Evolutionary conservation across 2,888 invertebrate genomes (phyloP), one percentile per base, ranked within the genome.

Genomic region (Melanchra persicariae): DNA sequence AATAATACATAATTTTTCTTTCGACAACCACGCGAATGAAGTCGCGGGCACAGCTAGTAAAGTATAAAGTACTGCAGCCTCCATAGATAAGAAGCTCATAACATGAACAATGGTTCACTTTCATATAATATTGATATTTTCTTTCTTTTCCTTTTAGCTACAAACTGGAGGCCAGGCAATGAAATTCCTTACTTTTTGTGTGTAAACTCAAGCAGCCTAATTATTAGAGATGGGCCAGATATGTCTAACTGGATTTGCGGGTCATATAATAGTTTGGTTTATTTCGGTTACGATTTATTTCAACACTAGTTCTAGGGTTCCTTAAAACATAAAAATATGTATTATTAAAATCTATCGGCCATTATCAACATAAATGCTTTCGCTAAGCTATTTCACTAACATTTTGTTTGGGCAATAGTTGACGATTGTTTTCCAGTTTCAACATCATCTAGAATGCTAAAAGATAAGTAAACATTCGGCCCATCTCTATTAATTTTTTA

Each of bases 221-320:
- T 79, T 83, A 63, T 64, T 64, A 83, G 82, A 82, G 82, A 79
- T 82, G 82, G 82, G 67, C 30, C 63, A 47, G 61, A 71, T 64
- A 59, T 17, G 9, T 49, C 1, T 26, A 6, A 37, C 26, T n/a
- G n/a, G 26, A 71, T 54, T 26, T 43, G 34, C 34, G 34, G 15
- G 22, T 63, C 5, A 59, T 24, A 19, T 37, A 26, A 22, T 51
- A 26, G 15, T 54, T 30, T 9, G 19, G n/a, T 51, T 26, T 2
- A 55, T 70, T 34, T 47, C 26, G 9, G 26, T 45, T 54, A 19
- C 8, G 6, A 34, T 54, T 54, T 30, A 40, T 47, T 59, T 7
- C 17, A 24, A 40, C 24, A 45, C n/a, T 7, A 34, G n/a, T 55
- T 45, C 43, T 10, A 59, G 40, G 24, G 10, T 9, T 52, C 26